Evolutionary conservation across 2,888 invertebrate genomes (phyloP).

Genomic region (Notodonta dromedarius): DNA sequence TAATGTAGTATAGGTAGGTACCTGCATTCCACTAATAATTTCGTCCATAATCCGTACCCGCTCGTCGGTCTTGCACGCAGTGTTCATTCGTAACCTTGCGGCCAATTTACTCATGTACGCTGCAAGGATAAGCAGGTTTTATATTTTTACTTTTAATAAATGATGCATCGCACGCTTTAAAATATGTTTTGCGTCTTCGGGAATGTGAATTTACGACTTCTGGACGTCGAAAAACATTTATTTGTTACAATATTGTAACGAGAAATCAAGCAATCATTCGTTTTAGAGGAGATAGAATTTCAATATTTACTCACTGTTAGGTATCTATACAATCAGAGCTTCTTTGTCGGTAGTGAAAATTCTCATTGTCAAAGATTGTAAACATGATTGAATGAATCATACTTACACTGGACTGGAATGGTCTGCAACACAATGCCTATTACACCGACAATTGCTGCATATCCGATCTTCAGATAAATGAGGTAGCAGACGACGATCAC

Average conservation of each 20-base stretch:
- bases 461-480: constrained; percentile 89
- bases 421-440: constrained; percentile 90
- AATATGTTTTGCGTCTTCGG: constrained; percentile 2
- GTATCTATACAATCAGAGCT: not conserved
- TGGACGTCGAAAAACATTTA: not conserved
- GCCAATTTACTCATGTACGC: constrained; percentile 87
- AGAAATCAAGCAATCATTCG: not conserved
- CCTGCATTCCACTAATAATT: constrained; percentile 96
- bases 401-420: constrained; percentile 92
- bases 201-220: not conserved
- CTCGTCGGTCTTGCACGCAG: constrained; percentile 94
- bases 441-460: constrained; percentile 91
- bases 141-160: constrained; percentile 9
- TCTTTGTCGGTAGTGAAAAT: not conserved
- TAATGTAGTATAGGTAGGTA: constrained; percentile 73
- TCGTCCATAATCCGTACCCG: constrained; percentile 97
- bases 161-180: constrained; percentile 9
- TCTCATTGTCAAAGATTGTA: constrained; percentile 5
- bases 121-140: constrained; percentile 49
- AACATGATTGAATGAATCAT: constrained; percentile 10
- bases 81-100: constrained; percentile 88
- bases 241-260: not conserved
- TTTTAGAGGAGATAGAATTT: not conserved
- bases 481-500: constrained; percentile 88
- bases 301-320: not conserved